These are phyloP conservation scores for Dioctria rufipes DNA, from an alignment of 2,888 invertebrate species.

Conservation along the genomic window DNA sequence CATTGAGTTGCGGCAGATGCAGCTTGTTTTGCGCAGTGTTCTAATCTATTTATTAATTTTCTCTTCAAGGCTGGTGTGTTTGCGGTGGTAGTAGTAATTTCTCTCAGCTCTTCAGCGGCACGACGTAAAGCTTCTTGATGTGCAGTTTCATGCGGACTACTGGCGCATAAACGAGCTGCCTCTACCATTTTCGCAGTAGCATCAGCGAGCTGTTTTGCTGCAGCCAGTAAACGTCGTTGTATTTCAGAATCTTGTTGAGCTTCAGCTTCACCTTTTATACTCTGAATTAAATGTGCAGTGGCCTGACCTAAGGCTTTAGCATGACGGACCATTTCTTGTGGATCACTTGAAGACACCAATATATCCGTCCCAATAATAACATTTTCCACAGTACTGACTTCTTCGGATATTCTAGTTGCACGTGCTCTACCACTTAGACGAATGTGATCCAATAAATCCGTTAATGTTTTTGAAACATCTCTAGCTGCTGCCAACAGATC, in stretches of 20 bases:
- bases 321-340: slow-evolving; percentile 95
- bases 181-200: slow-evolving; percentile 98
- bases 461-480: slow-evolving; percentile 90
- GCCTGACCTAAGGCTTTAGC: slow-evolving; percentile 93
- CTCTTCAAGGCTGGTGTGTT: slow-evolving; percentile 81
- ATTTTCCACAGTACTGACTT: slow-evolving; percentile 87
- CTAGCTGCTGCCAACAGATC: slow-evolving; percentile 88
- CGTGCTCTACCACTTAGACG: slow-evolving; percentile 79
- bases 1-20: slow-evolving; percentile 93
- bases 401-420: slow-evolving; percentile 79
- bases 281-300: slow-evolving; percentile 93
- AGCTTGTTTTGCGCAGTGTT: slow-evolving; percentile 87
- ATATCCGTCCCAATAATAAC: slow-evolving; percentile 93
- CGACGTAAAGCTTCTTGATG: slow-evolving; percentile 87
- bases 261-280: slow-evolving; percentile 96
- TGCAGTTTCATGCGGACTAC: slow-evolving; percentile 84
- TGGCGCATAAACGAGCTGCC: slow-evolving; percentile 93
- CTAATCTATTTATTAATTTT: slow-evolving; percentile 79
- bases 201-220: slow-evolving; percentile 95
- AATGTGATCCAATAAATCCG: slow-evolving; percentile 91
- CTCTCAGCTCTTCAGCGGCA: slow-evolving; percentile 94
- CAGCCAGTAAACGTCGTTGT: slow-evolving; percentile 91
- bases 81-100: slow-evolving; percentile 90
- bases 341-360: slow-evolving; percentile 87
- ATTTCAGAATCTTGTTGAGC: slow-evolving; percentile 87